Evolutionary conservation across 2,888 invertebrate species (phyloP), one percentile per base, ranked within the genome.

Genomic region (Drosophila hamatofila): DNA sequence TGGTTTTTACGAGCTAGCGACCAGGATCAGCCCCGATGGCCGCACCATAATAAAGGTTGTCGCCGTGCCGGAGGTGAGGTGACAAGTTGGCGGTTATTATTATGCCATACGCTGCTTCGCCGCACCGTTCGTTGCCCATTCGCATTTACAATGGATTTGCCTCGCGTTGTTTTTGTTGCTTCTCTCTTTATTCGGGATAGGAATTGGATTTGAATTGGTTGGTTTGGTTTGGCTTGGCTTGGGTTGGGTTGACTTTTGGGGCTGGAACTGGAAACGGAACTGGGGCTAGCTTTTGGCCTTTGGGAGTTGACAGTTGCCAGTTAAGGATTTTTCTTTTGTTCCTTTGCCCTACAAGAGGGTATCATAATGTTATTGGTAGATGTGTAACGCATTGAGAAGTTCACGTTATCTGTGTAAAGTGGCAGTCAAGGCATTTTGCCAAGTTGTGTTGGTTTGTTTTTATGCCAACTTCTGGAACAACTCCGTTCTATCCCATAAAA

Each of bases 1-100:
- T 88, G 73, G 68, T 70, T 75, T 88, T 89, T 86, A 89, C 82
- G 82, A 87, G 70, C 62, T 60, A 55, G 52, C 64, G 64, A 39
- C 39, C 39, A 52, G 51, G 39, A 52, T 37, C 63, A 55, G 56
- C 39, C 21, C 25, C 44, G 25, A 21, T 37, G 37, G 37, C 37
- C 73, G 42, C 37, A 37, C 74, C 69, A 62, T 69, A 72, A 75
- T 82, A 85, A 82, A 89, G 72, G 79, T 68, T 71, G 63, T 63
- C 69, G 65, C 62, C 55, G 49, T 57, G 46, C 56, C 65, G 77
- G 74, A 75, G 79, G 75, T 77, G 65, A 83, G 89, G 76, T 89
- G 85, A 85, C 84, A 89, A 87, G 84, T 81, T 81, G 79, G 81
- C 83, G 90, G 84, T 88, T 89, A 85, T 85, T 85, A 84, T 89